Percentiles rank a stretch among this genome's conserved stretches.
These are phyloP conservation scores for Mustelus asterias DNA, from an alignment of 2,113 vertebrate species.

Conservation along the genomic window DNA sequence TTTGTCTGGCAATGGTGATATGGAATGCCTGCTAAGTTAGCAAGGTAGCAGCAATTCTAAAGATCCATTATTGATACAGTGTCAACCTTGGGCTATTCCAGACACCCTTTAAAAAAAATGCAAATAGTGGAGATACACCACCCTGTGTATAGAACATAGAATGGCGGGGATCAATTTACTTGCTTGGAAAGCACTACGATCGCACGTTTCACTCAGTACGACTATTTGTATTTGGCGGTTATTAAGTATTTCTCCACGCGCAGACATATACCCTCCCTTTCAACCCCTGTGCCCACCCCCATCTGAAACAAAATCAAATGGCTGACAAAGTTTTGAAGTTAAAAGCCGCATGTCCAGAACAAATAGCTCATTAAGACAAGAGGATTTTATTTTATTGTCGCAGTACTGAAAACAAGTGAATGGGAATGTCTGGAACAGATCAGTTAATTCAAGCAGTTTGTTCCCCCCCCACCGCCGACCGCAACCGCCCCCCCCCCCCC, in stretches of 20 bases:
- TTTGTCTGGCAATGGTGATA: not conserved
- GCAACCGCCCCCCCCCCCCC: not conserved
- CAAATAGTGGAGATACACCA: not conserved
- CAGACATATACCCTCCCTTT: not conserved
- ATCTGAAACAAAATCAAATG: not conserved
- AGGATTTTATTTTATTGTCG: not conserved
- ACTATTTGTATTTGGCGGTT: not conserved
- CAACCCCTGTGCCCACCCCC: not conserved
- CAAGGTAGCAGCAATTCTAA: not conserved
- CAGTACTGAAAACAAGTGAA: not conserved
- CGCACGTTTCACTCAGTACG: not conserved
- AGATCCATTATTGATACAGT: not conserved
- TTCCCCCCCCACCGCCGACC: too few relatives aligned
- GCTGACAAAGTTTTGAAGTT: not conserved
- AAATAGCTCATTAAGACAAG: not conserved
- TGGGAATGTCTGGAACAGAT: not conserved
- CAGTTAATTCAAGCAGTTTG: constrained; percentile 1
- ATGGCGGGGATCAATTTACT: not conserved
- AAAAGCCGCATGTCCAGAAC: not conserved
- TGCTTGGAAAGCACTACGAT: not conserved
- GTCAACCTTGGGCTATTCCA: not conserved
- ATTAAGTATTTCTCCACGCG: not conserved
- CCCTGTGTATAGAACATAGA: too few relatives aligned
- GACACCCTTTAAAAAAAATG: not conserved
- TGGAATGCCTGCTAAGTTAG: not conserved